A percentile compares a stretch with the other conserved stretches of the same genome.
These are phyloP conservation scores for Cryptus armator DNA, from an alignment of 2,888 invertebrate species.

Conservation along the genomic window DNA sequence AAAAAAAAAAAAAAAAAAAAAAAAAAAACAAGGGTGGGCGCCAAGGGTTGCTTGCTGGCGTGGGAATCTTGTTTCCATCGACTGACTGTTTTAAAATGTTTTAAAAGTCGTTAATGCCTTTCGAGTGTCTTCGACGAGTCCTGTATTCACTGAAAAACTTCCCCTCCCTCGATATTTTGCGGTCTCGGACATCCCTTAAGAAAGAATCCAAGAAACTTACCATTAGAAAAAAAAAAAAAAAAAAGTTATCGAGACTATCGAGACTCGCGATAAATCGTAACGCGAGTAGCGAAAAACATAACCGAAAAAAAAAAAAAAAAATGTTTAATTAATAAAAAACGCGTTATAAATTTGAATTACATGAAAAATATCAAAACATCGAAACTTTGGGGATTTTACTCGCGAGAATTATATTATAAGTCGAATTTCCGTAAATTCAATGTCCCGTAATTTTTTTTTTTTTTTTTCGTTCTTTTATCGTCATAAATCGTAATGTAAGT, in stretches of 20 bases:
- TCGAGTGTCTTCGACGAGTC: slow-evolving; percentile 74
- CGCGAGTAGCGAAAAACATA: too few relatives aligned
- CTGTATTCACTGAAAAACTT: slow-evolving; percentile 54
- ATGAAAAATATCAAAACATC: too few relatives aligned
- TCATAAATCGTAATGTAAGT: too few relatives aligned
- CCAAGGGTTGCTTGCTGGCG: slow-evolving; percentile 28
- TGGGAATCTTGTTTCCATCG: slow-evolving; percentile 62
- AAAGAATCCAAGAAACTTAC: slow-evolving; percentile 17
- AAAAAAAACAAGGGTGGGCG: neutral
- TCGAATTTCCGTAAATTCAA: too few relatives aligned
- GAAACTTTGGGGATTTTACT: too few relatives aligned
- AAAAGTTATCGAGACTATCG: slow-evolving; percentile 38
- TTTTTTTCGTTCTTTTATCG: too few relatives aligned
- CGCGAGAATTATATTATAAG: too few relatives aligned
- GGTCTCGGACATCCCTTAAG: slow-evolving; percentile 1
- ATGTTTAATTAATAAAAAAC: neutral
- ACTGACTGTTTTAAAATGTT: slow-evolving; percentile 74
- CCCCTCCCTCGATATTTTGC: slow-evolving; percentile 13
- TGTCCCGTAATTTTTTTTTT: too few relatives aligned
- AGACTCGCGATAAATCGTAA: neutral
- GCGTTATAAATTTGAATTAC: neutral
- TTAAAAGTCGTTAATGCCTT: slow-evolving; percentile 78
- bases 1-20: neutral
- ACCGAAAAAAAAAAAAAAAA: too few relatives aligned
- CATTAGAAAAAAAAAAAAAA: neutral